These are phyloP conservation scores for Hyperoplus immaculatus DNA, from an alignment of 2,797 vertebrate genomes.

Conservation along the genomic window DNA sequence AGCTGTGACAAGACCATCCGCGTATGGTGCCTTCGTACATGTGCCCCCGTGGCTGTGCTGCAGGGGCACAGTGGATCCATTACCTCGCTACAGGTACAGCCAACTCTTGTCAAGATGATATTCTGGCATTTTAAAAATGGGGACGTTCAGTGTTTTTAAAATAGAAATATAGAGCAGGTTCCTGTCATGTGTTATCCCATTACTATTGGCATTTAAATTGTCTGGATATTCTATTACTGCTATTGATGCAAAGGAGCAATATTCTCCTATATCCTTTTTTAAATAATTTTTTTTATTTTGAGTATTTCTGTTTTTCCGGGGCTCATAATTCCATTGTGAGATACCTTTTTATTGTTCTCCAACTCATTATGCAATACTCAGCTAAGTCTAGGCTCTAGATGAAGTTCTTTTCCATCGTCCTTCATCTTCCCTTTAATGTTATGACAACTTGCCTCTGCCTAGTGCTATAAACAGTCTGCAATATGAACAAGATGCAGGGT, in stretches of 20 bases:
- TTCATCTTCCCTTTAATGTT: too few species aligned
- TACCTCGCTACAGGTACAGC: conserved; percentile 95
- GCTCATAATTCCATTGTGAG: not conserved
- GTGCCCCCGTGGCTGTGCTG: conserved; percentile 96
- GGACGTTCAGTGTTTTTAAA: not conserved
- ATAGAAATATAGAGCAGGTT: not conserved
- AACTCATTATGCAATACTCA: not conserved
- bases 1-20: conserved; percentile 98
- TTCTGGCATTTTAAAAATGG: not conserved
- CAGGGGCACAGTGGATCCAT: conserved; percentile 97
- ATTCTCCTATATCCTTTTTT: not conserved
- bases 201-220: not conserved
- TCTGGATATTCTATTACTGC: not conserved
- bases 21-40: conserved; percentile 98
- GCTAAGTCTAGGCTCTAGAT: not conserved
- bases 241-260: not conserved
- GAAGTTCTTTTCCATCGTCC: not conserved
- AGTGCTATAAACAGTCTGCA: conserved; percentile 4
- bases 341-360: not conserved
- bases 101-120: not conserved
- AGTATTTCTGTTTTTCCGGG: not conserved
- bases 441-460: not conserved
- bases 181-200: not conserved
- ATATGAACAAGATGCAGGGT: not conserved
- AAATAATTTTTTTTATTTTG: not conserved